phyloP scores from a whole-genome alignment of 2,797 vertebrate genomes.

The Denticeps clupeoides region DNA sequence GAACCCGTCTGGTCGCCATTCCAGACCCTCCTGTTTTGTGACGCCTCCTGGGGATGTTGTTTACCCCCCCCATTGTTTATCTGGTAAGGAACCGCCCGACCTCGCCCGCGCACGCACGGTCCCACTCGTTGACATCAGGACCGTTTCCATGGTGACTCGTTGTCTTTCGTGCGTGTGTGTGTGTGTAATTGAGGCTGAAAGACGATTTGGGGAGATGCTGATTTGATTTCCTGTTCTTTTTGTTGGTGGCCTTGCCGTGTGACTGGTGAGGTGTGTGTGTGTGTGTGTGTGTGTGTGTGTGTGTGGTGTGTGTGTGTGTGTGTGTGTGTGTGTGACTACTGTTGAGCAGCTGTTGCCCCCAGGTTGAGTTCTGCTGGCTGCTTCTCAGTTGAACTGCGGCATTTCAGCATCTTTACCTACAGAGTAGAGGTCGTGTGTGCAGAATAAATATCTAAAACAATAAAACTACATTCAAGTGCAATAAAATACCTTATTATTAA shows the following conservation, averaged over 20 bases:
- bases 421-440: no score
- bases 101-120: conserved; percentile 4
- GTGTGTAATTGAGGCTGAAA: conserved; percentile 12
- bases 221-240: conserved; percentile 42
- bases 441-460: no score
- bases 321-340: conserved; percentile 7
- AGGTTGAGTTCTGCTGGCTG: conserved; percentile 11
- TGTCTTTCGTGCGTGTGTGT: conserved; percentile 18
- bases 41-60: neutral
- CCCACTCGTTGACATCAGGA: conserved; percentile 20
- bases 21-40: neutral
- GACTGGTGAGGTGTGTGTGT: conserved; percentile 8
- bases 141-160: conserved; percentile 39
- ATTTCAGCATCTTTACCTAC: neutral
- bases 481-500: no score
- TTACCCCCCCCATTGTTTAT: neutral
- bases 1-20: no score
- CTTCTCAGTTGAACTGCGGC: conserved; percentile 4
- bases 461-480: no score
- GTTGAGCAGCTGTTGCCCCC: conserved; percentile 35
- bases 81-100: conserved; percentile 11
- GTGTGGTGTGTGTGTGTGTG: neutral
- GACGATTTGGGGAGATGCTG: conserved; percentile 28
- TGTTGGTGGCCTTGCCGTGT: conserved; percentile 4
- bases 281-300: neutral